These are phyloP conservation scores for Prionailurus viverrinus DNA, from an alignment of 2,113 vertebrate species.

Conservation along the genomic window DNA sequence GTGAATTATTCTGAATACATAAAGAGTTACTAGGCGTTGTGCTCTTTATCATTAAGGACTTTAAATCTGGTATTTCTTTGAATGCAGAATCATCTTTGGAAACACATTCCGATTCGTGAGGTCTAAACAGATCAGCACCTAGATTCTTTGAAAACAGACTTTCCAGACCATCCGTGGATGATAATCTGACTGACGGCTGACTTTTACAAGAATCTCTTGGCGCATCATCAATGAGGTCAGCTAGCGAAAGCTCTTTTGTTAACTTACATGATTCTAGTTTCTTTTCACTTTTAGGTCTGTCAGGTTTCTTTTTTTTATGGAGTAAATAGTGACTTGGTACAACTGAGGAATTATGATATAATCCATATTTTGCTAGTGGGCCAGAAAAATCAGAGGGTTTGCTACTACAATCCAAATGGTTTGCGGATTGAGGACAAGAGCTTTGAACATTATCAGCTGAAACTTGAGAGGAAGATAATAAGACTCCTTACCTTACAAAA, in stretches of 20 bases:
- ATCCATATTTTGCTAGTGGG: slow-evolving; percentile 81
- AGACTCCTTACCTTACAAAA: slow-evolving; percentile 99
- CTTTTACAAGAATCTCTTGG: slow-evolving; percentile 77
- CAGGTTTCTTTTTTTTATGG: slow-evolving; percentile 80
- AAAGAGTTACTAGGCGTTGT: slow-evolving; percentile 69
- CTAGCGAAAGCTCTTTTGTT: slow-evolving; percentile 78
- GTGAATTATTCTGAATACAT: slow-evolving; percentile 66
- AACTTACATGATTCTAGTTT: slow-evolving; percentile 84
- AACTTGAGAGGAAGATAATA: slow-evolving; percentile 88
- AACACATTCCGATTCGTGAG: slow-evolving; percentile 72
- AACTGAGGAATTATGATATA: slow-evolving; percentile 79
- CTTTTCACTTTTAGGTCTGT: slow-evolving; percentile 78
- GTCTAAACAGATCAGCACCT: slow-evolving; percentile 74
- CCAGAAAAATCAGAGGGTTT: slow-evolving; percentile 81
- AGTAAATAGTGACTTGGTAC: slow-evolving; percentile 77
- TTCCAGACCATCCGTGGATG: slow-evolving; percentile 72
- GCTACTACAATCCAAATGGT: slow-evolving; percentile 70
- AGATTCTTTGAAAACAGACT: slow-evolving; percentile 75
- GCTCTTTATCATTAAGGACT: slow-evolving; percentile 81
- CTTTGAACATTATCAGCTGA: slow-evolving; percentile 80
- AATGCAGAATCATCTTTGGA: slow-evolving; percentile 76
- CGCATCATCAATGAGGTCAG: slow-evolving; percentile 78
- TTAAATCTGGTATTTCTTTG: slow-evolving; percentile 84
- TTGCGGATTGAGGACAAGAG: slow-evolving; percentile 78
- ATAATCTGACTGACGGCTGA: slow-evolving; percentile 71